These are phyloP conservation scores for Thera obeliscata DNA, from an alignment of 2,888 invertebrate species.

Conservation along the genomic window DNA sequence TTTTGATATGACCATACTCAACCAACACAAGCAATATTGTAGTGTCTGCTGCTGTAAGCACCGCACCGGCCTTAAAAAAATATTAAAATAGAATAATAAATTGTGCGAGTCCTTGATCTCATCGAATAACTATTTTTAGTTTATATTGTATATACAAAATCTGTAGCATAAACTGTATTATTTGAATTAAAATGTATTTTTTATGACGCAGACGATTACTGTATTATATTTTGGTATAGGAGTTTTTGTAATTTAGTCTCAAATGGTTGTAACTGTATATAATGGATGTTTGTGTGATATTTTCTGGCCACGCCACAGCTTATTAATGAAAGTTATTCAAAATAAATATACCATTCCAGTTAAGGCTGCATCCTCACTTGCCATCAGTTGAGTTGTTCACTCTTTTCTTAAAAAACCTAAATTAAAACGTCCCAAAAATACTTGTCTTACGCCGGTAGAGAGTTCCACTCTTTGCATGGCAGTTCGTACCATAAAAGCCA, in stretches of 20 bases:
- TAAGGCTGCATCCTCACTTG: no score
- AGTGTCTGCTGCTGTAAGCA: conserved; percentile 11
- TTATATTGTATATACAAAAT: conserved; percentile 70
- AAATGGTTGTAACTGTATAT: conserved; percentile 65
- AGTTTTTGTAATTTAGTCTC: conserved; percentile 74
- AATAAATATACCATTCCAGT: no score
- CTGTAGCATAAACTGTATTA: conserved; percentile 71
- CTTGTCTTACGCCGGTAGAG: no score
- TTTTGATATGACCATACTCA: conserved; percentile 1
- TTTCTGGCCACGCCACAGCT: no score
- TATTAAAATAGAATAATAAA: conserved; percentile 34
- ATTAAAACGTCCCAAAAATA: no score
- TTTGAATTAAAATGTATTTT: conserved; percentile 71
- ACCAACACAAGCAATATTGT: conserved; percentile 9
- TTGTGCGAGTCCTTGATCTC: conserved; percentile 81
- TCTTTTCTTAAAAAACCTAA: no score
- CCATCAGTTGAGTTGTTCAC: no score
- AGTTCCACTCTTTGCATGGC: no score
- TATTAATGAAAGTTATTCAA: no score
- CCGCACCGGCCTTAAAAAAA: conserved; percentile 42
- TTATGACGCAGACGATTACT: conserved; percentile 74
- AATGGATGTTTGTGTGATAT: conserved; percentile 46
- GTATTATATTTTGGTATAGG: conserved; percentile 76
- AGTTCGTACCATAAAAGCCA: no score
- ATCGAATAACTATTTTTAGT: conserved; percentile 65